Conservation (phyloP, 2,888 invertebrate genomes). For the Coremacera marginata region DNA sequence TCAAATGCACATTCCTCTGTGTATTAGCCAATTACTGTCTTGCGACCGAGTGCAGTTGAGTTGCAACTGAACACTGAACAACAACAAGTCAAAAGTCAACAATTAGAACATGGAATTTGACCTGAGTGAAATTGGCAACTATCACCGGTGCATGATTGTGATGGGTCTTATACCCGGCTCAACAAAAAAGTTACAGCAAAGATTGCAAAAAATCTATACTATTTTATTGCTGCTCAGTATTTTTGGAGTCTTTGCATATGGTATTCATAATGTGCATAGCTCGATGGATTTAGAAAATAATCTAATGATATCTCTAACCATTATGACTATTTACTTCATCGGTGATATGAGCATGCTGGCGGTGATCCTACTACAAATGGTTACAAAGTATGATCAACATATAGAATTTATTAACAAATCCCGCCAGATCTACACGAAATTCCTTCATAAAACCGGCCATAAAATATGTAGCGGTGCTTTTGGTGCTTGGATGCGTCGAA, state of each 20-base stretch:
- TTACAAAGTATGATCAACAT: conserved; percentile 50
- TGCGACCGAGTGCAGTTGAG: not conserved
- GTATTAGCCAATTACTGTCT: not conserved
- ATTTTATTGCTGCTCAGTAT: conserved; percentile 43
- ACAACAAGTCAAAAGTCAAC: not conserved
- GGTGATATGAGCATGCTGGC: conserved; percentile 49
- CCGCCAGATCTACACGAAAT: not conserved
- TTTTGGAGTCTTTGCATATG: conserved; percentile 45
- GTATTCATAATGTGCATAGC: conserved; percentile 35
- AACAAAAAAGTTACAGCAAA: conserved; percentile 38
- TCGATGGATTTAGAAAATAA: conserved; percentile 35
- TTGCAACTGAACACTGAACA: not conserved
- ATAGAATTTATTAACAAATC: conserved; percentile 48
- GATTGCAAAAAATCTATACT: conserved; percentile 54
- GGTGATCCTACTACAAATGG: conserved; percentile 52
- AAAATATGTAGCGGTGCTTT: not conserved
- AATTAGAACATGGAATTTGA: not conserved
- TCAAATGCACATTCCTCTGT: not conserved
- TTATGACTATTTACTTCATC: conserved; percentile 54
- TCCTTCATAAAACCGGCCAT: not conserved
- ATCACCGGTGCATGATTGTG: conserved; percentile 34
- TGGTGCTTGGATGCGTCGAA: conserved; percentile 31
- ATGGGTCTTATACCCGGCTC: conserved; percentile 58
- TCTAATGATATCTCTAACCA: conserved; percentile 51
- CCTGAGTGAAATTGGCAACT: not conserved